Base-by-base conservation (phyloP, 2,888 invertebrate genomes). In the Tolmerus cingulatus region DNA sequence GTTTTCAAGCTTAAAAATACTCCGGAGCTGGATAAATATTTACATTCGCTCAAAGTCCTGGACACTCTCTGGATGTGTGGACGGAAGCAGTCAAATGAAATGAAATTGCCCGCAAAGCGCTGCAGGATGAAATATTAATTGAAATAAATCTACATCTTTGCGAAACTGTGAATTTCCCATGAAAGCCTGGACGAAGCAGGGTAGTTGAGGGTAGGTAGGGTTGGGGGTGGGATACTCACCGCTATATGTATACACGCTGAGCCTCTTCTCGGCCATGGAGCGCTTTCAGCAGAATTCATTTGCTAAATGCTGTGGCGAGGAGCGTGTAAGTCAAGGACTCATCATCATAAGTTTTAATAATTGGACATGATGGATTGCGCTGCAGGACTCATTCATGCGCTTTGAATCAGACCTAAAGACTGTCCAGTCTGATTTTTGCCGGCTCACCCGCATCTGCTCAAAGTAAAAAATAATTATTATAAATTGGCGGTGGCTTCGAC, bases 321-420 rank as follows among this genome's bases (percentile, higher is more conserved):
- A 66, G 30, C 27, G 14, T 55, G 46, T 27, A 51, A 46, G 55
- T 57, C 30, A 57, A 27, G 66, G 66, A 66, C 78, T 82, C 82
- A 82, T 82, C 82, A 82, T 66, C 82, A 82, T 82, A 82, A 82
- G 57, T 82, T 82, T 82, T 82, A 82, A 82, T 82, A 82, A 78
- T 66, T 82, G 37, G 82, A 27, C 34, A 37, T 66, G 55, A 82
- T 66, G 37, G 30, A 81, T 46, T 30, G 79, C 81, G 40, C 4
- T 82, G n/a, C 66, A 9, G 81, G 30, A 16, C 19, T 43, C 30
- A 79, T 79, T 55, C 55, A 27, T 27, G 30, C 34, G 46, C 37
- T 82, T 9, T 37, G 57, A 57, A 57, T 82, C 82, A 66, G 55
- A 37, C 37, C 14, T 66, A 37, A 40, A 82, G 46, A 66, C 19